These are phyloP conservation scores for Euplagia quadripunctaria DNA, from an alignment of 2,888 invertebrate genomes.

Conservation along the genomic window DNA sequence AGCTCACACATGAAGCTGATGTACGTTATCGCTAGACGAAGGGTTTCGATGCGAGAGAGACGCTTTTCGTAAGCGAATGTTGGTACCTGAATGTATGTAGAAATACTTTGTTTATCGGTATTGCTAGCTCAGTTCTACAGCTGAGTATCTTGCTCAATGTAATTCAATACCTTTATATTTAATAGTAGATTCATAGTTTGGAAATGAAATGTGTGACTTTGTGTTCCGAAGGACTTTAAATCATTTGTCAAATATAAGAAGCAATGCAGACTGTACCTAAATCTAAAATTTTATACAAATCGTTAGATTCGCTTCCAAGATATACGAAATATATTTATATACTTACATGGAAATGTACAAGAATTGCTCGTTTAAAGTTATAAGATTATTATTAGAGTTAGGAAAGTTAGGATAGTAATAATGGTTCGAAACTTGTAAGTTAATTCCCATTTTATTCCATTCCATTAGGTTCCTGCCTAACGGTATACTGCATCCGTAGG, in stretches of 20 bases:
- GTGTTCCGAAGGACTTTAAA: neutral
- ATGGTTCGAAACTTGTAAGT: no score
- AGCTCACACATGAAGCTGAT: conserved; percentile 98
- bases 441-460: no score
- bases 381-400: no score
- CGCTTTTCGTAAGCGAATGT: conserved; percentile 99
- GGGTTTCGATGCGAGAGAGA: conserved; percentile 97
- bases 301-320: no score
- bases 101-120: neutral
- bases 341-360: no score
- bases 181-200: no score
- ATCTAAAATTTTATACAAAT: no score
- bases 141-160: neutral
- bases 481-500: neutral
- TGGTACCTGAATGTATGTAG: conserved; percentile 89
- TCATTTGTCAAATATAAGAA: neutral
- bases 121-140: conserved; percentile 16
- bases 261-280: no score
- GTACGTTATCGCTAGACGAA: conserved; percentile 97
- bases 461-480: no score
- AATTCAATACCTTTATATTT: neutral
- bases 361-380: no score
- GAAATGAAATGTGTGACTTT: neutral
- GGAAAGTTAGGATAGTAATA: no score
- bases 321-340: no score